Evolutionary conservation across 2,888 invertebrate genomes (phyloP).

Genomic region (Trypoxylon attenuatum): DNA sequence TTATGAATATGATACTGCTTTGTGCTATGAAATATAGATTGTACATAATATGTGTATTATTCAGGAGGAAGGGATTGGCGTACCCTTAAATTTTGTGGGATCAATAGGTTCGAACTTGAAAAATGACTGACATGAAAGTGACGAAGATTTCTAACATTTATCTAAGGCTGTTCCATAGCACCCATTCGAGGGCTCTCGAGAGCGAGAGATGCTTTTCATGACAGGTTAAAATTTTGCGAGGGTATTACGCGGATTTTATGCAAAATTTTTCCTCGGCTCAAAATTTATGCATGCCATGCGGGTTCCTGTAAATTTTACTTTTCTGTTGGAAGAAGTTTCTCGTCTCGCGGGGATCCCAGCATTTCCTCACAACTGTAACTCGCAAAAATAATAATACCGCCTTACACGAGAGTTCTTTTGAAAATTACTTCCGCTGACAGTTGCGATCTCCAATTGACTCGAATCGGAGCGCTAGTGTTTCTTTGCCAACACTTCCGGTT

Average conservation of each 20-base stretch:
- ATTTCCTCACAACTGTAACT: conserved; percentile 40
- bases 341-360: conserved; percentile 24
- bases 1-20: no score
- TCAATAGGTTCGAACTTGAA: no score
- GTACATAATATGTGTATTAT: no score
- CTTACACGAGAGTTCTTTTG: conserved; percentile 24
- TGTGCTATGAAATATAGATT: no score
- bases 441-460: conserved; percentile 1
- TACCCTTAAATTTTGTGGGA: no score
- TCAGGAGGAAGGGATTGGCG: no score
- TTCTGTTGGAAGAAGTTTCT: conserved; percentile 27
- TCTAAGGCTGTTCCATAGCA: no score
- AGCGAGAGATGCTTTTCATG: conserved; percentile 11
- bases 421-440: neutral
- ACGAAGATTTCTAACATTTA: no score
- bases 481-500: no score
- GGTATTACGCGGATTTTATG: conserved; percentile 17
- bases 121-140: no score
- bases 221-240: conserved; percentile 21
- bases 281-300: conserved; percentile 57
- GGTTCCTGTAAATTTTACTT: conserved; percentile 55
- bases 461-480: no score
- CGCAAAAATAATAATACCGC: conserved; percentile 28
- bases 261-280: conserved; percentile 30
- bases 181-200: no score